Conservation (phyloP, 1,140 invertebrate genomes). For the Drosophila kepulauana region DNA sequence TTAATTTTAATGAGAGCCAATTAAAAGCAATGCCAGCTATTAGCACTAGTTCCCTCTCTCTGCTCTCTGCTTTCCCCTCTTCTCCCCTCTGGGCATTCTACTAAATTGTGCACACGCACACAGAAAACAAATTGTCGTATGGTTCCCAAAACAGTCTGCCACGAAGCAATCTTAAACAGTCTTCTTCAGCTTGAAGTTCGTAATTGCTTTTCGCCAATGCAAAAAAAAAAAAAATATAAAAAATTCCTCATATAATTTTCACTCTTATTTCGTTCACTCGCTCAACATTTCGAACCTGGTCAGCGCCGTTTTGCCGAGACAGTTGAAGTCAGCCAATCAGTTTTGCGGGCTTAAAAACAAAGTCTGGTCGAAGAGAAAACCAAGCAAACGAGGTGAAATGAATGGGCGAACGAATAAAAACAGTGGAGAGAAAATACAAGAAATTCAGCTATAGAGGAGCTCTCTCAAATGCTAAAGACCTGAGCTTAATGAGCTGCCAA, state of each 20-base stretch:
- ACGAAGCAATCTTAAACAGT: constrained; percentile 52
- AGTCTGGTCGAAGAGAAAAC: not conserved
- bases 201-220: constrained; percentile 63
- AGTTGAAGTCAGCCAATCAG: constrained; percentile 14
- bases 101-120: constrained; percentile 65
- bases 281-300: constrained; percentile 6
- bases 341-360: constrained; percentile 41
- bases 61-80: not conserved
- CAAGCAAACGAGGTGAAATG: not conserved
- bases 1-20: constrained; percentile 80
- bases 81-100: not conserved
- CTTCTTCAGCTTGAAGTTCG: constrained; percentile 24
- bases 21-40: constrained; percentile 66
- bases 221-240: not conserved
- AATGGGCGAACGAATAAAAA: not conserved
- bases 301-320: constrained; percentile 13
- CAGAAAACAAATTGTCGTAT: constrained; percentile 77
- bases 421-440: not conserved
- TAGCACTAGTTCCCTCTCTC: constrained; percentile 18
- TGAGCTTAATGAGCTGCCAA: not conserved
- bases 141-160: constrained; percentile 39
- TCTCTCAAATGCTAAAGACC: constrained; percentile 14
- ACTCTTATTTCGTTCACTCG: constrained; percentile 21
- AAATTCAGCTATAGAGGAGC: constrained; percentile 13
- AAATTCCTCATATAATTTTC: constrained; percentile 54